Percentiles rank a stretch among this genome's conserved stretches.
phyloP scores from a whole-genome alignment of 2,888 invertebrate species.

The Brassicogethes aeneus region DNA sequence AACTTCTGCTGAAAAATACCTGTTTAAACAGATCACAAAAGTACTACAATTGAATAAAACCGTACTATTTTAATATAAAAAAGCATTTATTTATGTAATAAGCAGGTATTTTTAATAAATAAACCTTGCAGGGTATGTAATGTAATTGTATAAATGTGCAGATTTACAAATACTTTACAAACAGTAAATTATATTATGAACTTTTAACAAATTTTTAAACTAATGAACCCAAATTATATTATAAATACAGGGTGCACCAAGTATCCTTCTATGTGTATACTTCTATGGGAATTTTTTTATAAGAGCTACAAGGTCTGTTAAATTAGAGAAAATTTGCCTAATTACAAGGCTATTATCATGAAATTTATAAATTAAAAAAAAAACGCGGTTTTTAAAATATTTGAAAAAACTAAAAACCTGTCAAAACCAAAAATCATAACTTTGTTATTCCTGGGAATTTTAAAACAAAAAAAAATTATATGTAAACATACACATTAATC shows the following conservation, averaged over 20 bases:
- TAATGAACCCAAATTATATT: background rate
- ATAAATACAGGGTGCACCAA: too few species aligned
- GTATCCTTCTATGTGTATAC: too few species aligned
- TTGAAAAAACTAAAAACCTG: too few species aligned
- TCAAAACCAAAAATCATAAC: too few species aligned
- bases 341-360: background rate
- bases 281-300: too few species aligned
- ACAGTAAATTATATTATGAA: constrained; percentile 1
- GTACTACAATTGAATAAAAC: background rate
- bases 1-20: constrained; percentile 1
- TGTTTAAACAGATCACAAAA: background rate
- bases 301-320: too few species aligned
- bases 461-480: too few species aligned
- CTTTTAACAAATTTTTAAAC: background rate
- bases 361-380: too few species aligned
- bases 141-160: background rate
- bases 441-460: too few species aligned
- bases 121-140: background rate
- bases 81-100: background rate
- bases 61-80: background rate
- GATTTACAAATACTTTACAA: background rate
- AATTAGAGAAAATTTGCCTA: too few species aligned
- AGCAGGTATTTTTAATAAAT: background rate
- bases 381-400: too few species aligned
- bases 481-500: too few species aligned